Percentiles rank a stretch among this genome's conserved stretches.
phyloP scores from a whole-genome alignment of 2,113 vertebrate species.

The Tonatia bakeri region DNA sequence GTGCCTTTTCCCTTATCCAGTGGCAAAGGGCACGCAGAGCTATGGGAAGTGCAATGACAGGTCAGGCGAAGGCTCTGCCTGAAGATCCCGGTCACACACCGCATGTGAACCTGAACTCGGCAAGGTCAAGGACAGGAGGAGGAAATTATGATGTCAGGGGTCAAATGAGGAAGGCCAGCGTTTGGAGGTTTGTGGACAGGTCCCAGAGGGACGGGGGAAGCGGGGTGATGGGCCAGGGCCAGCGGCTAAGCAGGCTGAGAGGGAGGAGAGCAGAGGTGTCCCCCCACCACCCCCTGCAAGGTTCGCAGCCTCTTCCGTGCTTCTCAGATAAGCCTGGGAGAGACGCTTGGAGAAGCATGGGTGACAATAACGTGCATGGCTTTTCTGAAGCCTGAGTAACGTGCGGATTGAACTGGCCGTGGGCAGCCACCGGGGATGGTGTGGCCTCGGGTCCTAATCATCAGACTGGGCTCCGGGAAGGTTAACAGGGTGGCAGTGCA shows the following conservation, averaged over 20 bases:
- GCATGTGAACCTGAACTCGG: neutral
- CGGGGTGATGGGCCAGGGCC: neutral
- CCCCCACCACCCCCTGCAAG: too few relatives aligned
- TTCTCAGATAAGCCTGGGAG: neutral
- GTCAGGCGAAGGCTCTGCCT: neutral
- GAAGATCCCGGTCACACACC: neutral
- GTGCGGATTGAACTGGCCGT: neutral
- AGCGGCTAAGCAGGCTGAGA: neutral
- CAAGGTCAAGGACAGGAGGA: neutral
- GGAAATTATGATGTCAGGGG: neutral
- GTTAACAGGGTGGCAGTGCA: neutral
- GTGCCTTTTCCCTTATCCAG: neutral
- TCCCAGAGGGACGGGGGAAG: neutral
- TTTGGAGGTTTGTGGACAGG: neutral
- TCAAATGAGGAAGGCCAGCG: neutral
- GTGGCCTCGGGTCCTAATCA: neutral
- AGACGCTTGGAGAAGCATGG: neutral
- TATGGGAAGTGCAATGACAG: neutral
- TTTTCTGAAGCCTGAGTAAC: neutral
- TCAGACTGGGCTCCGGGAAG: neutral
- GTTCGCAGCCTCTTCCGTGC: neutral
- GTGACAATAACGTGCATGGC: neutral
- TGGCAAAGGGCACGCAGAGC: neutral
- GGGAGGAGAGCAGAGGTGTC: neutral
- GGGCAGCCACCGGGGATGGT: neutral